Conservation (phyloP, 2,888 invertebrate species). For the Plebejus argus region DNA sequence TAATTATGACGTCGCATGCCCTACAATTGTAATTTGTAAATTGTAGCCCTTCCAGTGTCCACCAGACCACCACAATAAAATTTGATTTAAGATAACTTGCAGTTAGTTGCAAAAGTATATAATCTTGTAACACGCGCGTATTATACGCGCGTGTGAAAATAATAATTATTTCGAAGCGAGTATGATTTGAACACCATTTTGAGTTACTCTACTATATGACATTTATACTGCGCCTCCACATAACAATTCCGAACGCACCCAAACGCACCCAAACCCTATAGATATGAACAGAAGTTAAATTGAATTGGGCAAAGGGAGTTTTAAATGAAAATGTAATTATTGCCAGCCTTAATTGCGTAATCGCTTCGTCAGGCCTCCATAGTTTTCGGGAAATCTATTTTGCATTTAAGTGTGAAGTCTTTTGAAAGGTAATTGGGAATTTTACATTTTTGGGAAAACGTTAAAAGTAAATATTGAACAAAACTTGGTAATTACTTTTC, state of each 20-base stretch:
- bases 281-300: conserved; percentile 70
- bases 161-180: too few species aligned
- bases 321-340: conserved; percentile 53
- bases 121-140: too few species aligned
- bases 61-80: too few species aligned
- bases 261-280: conserved; percentile 51
- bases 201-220: not conserved
- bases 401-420: conserved; percentile 15
- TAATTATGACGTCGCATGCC: too few species aligned
- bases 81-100: too few species aligned
- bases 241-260: conserved; percentile 52
- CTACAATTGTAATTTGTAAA: too few species aligned
- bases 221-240: not conserved
- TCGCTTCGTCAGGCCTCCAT: conserved; percentile 39
- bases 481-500: not conserved
- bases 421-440: conserved; percentile 10
- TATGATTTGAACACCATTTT: too few species aligned
- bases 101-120: too few species aligned
- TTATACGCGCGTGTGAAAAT: too few species aligned
- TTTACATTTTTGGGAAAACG: not conserved
- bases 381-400: conserved; percentile 32
- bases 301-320: conserved; percentile 71
- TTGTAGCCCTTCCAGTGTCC: too few species aligned
- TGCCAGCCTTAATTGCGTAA: conserved; percentile 45
- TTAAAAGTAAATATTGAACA: not conserved